A percentile compares a stretch with the other conserved stretches of the same genome.
Evolutionary conservation across 2,113 vertebrate species (phyloP).

Genomic region (Lophochroa leadbeateri): DNA sequence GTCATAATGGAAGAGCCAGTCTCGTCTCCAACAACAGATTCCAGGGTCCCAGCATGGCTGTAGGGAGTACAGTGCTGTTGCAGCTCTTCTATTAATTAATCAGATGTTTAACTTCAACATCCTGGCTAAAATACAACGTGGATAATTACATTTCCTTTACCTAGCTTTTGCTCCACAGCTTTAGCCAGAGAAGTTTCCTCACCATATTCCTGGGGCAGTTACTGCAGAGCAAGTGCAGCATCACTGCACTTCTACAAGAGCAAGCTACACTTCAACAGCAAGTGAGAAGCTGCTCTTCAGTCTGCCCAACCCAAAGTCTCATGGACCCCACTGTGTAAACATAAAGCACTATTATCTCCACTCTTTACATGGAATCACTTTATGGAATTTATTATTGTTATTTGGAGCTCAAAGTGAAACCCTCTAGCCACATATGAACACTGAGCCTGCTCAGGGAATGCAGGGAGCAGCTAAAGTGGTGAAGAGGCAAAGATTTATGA

Average conservation of each 20-base stretch:
- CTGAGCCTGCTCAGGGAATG: slow-evolving; percentile 35
- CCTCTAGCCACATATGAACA: slow-evolving; percentile 18
- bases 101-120: background rate
- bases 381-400: slow-evolving; percentile 46
- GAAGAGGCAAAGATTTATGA: slow-evolving; percentile 51
- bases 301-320: background rate
- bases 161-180: background rate
- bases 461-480: slow-evolving; percentile 39
- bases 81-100: background rate
- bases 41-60: background rate
- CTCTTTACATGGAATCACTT: slow-evolving; percentile 30
- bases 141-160: background rate
- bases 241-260: background rate
- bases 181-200: background rate
- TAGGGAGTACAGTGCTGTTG: background rate
- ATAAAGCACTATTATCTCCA: background rate
- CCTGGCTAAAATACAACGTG: background rate
- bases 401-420: slow-evolving; percentile 49
- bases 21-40: background rate
- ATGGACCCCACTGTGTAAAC: background rate
- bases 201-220: background rate
- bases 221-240: background rate
- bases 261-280: background rate
- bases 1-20: background rate
- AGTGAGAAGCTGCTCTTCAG: background rate